A percentile compares a stretch with the other conserved stretches of the same genome.
These are phyloP conservation scores for Meleagris gallopavo DNA, from an alignment of 2,113 vertebrate genomes.

Conservation along the genomic window DNA sequence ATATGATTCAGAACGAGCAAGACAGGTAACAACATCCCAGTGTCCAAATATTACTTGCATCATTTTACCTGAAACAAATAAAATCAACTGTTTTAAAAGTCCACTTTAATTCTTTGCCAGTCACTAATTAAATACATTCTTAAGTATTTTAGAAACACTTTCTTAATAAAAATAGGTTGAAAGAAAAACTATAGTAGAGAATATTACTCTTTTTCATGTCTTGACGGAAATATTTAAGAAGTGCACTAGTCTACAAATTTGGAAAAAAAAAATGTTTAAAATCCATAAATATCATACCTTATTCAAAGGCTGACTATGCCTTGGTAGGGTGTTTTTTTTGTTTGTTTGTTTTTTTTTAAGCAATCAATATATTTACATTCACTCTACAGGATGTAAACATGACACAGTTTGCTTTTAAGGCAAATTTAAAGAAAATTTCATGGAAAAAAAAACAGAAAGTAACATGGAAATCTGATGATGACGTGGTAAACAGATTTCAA, in stretches of 20 bases:
- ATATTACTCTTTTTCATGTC: neutral
- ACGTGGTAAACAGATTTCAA: neutral
- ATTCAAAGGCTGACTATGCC: neutral
- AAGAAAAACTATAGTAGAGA: neutral
- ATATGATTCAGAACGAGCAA: constrained; percentile 94
- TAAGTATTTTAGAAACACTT: neutral
- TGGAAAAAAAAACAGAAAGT: neutral
- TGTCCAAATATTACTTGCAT: constrained; percentile 97
- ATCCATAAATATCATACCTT: neutral
- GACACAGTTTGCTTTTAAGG: neutral
- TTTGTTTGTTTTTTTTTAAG: too few species aligned
- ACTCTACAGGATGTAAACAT: neutral
- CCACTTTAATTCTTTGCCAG: neutral
- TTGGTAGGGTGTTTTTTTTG: too few species aligned
- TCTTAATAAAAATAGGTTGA: neutral
- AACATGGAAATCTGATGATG: neutral
- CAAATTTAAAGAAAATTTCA: neutral
- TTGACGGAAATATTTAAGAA: neutral
- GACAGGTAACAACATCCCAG: constrained; percentile 95
- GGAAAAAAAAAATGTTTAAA: neutral
- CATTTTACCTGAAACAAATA: constrained; percentile 89
- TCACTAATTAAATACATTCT: neutral
- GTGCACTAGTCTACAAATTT: neutral
- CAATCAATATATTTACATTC: neutral
- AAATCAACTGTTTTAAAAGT: neutral